Evolutionary conservation across 2,888 invertebrate species (phyloP), one percentile per base, ranked within the genome.

Genomic region (Fissipunctia ypsillon): DNA sequence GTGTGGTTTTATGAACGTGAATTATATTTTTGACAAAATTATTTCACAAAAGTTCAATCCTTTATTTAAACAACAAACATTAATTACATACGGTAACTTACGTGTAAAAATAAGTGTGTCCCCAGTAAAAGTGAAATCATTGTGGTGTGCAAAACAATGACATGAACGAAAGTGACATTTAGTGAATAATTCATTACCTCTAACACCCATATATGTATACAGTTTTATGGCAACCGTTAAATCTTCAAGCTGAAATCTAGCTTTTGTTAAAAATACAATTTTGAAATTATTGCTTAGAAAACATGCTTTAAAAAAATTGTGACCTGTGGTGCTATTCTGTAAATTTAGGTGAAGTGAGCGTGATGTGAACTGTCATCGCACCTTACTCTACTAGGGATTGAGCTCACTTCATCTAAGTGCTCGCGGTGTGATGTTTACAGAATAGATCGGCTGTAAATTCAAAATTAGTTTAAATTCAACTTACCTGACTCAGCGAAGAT

Each of bases 101-200:
- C 9, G 38, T 54, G 35, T 57, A n/a, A 75, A 70, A 71, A 61
- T 65, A 84, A 72, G 64, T 79, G n/a, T 63, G 63, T 71, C 69
- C 72, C 38, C 28, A 28, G 69, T 70, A 77, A 84, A 83, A 84
- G 84, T 84, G 82, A 83, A 84, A 84, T 45, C 59, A 52, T 50
- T 57, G 56, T 2, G 48, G 28, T 38, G 54, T 31, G 35, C 52
- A 52, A 69, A 76, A 82, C 73, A 82, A 86, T 76, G 75, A 43
- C 69, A 48, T 56, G 43, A 72, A 76, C 19, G 80, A 82, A 84
- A 87, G 80, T 78, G 78, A 76, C 65, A 60, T 35, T 22, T 43
- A 43, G 9, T 87, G 73, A 86, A 86, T 84, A 69, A 84, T 86
- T 80, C 59, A 84, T 68, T 43, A 50, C n/a, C 25, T 65, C 22